A percentile compares a stretch with the other conserved stretches of the same genome.
Conservation (phyloP, 2,888 invertebrate genomes). For the Escarpia spicata region DNA sequence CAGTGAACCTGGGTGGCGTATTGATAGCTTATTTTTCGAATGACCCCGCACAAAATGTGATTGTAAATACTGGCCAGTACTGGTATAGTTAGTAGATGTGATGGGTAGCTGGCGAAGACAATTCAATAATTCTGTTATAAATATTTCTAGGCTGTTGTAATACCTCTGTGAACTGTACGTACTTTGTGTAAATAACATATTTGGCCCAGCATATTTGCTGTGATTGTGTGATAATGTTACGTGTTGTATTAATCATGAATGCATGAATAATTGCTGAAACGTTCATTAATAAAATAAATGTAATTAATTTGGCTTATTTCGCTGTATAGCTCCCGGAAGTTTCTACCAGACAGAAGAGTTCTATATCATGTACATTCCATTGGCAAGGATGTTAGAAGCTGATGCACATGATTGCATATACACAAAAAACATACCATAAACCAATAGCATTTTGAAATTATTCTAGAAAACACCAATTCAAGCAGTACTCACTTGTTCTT, state of each 20-base stretch:
- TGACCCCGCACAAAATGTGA: too few relatives aligned
- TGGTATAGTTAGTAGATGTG: not conserved
- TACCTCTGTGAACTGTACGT: too few relatives aligned
- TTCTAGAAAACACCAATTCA: not conserved
- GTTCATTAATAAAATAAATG: too few relatives aligned
- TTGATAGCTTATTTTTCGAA: not conserved
- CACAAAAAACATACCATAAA: not conserved
- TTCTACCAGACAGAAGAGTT: not conserved
- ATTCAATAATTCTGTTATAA: too few relatives aligned
- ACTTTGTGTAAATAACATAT: too few relatives aligned
- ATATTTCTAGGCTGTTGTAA: too few relatives aligned
- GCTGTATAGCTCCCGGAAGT: not conserved
- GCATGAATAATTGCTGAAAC: too few relatives aligned
- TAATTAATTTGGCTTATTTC: too few relatives aligned
- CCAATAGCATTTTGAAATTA: not conserved
- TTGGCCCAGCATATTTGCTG: too few relatives aligned
- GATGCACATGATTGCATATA: not conserved
- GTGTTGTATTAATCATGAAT: too few relatives aligned
- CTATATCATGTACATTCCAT: not conserved
- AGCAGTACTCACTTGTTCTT: not conserved
- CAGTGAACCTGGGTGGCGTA: not conserved
- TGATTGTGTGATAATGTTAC: too few relatives aligned
- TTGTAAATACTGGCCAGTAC: not conserved
- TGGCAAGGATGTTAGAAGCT: not conserved
- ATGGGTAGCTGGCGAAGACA: too few relatives aligned